phyloP scores from a whole-genome alignment of 2,797 vertebrate genomes.

The Trematomus bernacchii region DNA sequence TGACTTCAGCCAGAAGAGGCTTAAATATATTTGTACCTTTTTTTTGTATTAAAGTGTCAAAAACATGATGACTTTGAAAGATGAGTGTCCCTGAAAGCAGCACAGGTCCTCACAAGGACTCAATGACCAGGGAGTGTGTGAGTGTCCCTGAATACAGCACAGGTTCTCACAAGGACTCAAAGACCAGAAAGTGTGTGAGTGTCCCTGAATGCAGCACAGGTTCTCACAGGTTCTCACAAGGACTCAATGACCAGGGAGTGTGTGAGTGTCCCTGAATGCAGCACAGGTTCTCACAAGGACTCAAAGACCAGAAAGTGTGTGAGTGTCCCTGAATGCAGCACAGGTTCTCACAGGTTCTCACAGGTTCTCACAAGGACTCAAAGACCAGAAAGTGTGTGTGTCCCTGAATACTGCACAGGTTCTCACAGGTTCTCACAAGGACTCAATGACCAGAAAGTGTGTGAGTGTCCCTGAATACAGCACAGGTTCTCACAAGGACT shows the following conservation, averaged over 20 bases:
- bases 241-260: background rate
- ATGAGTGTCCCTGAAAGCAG: conserved; percentile 2
- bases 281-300: no score
- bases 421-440: no score
- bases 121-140: background rate
- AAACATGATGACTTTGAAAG: background rate
- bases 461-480: conserved; percentile 3
- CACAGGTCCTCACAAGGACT: background rate
- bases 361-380: no score
- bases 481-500: background rate
- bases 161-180: no score
- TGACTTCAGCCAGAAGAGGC: background rate
- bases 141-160: background rate
- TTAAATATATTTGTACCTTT: background rate
- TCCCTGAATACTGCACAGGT: background rate
- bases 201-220: no score
- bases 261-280: background rate
- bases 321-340: conserved; percentile 3
- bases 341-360: background rate
- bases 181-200: no score
- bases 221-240: background rate
- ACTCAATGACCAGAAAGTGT: no score
- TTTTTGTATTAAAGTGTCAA: background rate
- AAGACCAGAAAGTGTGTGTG: background rate
- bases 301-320: no score